Evolutionary conservation across 2,113 vertebrate genomes (phyloP).

Genomic region (Ardeotis arabs): DNA sequence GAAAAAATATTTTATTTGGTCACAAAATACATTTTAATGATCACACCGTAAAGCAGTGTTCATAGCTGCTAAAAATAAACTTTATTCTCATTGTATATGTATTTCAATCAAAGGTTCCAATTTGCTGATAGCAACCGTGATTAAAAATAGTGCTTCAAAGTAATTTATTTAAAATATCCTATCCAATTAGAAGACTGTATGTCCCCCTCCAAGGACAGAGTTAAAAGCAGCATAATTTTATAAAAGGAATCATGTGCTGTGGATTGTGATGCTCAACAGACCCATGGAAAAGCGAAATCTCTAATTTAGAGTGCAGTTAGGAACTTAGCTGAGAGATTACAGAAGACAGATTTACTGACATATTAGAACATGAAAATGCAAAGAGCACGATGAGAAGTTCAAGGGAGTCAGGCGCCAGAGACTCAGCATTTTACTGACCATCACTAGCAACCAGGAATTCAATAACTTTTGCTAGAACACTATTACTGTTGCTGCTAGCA

Average conservation of each 20-base stretch:
- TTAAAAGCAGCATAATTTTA: neutral
- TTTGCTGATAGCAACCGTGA: neutral
- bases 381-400: neutral
- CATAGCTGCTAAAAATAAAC: neutral
- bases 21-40: neutral
- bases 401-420: neutral
- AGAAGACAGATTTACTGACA: neutral
- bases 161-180: neutral
- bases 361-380: neutral
- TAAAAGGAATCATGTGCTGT: neutral
- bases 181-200: neutral
- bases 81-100: neutral
- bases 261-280: neutral
- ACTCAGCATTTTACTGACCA: neutral
- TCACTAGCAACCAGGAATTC: neutral
- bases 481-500: neutral
- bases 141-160: neutral
- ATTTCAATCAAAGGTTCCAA: neutral
- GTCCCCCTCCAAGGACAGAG: neutral
- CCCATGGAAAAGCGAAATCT: neutral
- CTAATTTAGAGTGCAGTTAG: neutral
- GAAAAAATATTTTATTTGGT: neutral
- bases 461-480: neutral
- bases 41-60: neutral
- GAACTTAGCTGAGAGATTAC: neutral